Percentiles rank a stretch among this genome's conserved stretches.
Evolutionary conservation across 2,113 vertebrate species (phyloP).

Genomic region (Taxidea taxus): DNA sequence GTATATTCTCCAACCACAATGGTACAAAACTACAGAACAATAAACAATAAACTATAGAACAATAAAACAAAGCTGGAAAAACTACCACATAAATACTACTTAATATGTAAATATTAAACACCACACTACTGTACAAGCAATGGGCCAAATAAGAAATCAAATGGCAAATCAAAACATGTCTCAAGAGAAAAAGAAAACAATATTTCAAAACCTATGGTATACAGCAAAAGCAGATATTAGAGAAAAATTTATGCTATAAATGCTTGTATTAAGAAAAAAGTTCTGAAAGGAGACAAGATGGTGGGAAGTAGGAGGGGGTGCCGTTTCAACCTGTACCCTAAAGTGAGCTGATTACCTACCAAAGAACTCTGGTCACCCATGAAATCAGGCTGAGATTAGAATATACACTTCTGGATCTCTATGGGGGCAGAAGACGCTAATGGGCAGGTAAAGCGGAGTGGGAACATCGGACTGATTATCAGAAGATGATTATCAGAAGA

Average conservation of each 20-base stretch:
- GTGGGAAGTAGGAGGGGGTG: no score
- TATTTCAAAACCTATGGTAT: background rate
- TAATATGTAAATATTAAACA: background rate
- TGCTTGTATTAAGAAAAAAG: background rate
- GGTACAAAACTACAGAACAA: background rate
- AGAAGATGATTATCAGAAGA: no score
- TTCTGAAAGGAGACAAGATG: no score
- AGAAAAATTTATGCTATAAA: background rate
- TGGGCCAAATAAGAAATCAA: background rate
- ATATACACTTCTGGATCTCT: no score
- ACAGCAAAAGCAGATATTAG: background rate
- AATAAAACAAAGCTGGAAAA: background rate
- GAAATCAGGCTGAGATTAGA: no score
- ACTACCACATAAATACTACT: background rate
- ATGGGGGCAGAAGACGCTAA: no score
- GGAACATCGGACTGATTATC: no score
- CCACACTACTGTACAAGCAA: background rate
- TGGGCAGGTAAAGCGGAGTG: no score
- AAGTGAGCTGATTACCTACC: no score
- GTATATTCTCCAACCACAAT: background rate
- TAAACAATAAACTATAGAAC: background rate
- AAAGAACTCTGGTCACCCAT: no score
- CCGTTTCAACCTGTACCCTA: no score
- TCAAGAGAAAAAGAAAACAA: background rate
- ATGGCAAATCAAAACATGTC: background rate